Evolutionary conservation across 2,888 invertebrate species (phyloP), one percentile per base, ranked within the genome.

Genomic region (Linyphia triangularis): DNA sequence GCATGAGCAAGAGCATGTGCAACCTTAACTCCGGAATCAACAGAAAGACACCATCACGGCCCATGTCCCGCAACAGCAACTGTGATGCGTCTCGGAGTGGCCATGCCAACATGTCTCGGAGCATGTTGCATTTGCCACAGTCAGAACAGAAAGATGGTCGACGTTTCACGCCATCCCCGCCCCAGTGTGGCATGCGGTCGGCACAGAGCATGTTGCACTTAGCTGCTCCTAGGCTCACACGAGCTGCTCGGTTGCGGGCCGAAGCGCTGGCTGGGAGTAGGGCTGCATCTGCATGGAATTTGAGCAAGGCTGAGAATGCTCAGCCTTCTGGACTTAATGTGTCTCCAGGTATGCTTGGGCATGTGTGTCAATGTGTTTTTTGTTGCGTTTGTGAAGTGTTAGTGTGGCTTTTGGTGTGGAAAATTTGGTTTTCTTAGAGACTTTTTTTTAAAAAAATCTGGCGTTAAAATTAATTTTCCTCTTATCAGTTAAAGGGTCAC

Each of bases 201-300:
- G 86, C 81, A 28, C 79, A 83, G 57, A 90, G 90, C 73, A 88
- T 90, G 89, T 67, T 88, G 79, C 89, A 85, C 33, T 77, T 86
- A 67, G 79, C 75, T n/a, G 33, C 79, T 10, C 89, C 89, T 2
- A 85, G 90, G 24, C 89, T 90, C 4, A 91, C 91, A 16, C 82
- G 90, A 33, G 86, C 91, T 73, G 90, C 90, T 19, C 90, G 89
- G 22, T 84, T 91, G n/a, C 78, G 91, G 70, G 84, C 90, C n/a
- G 83, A 89, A 33, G 90, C 90, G 22, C 43, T 86, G 22, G 77
- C 83, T 5, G 67, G 75, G 19, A 70, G 28, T 22, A 81, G 77
- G 28, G 61, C 89, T n/a, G 33, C 70, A 40, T 85, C 89, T 73
- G 85, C 81, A 77, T 82, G 85, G 89, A 88, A 88, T 65, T 51